Conservation (phyloP, 2,797 vertebrate genomes). For the Glossophaga mutica region DNA sequence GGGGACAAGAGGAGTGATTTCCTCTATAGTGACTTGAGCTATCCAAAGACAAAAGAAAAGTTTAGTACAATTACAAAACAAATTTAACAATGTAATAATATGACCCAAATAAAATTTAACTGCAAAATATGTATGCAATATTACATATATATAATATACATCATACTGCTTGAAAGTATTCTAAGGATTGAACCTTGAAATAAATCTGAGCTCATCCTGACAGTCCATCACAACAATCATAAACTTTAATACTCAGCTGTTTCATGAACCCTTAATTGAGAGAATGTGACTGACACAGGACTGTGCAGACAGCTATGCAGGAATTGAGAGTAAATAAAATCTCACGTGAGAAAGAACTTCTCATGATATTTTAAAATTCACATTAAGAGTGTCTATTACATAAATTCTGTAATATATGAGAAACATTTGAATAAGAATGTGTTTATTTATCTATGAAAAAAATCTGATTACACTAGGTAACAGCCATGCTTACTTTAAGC, state of each 20-base stretch:
- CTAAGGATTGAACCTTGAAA: slow-evolving; percentile 1
- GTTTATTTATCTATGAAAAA: slow-evolving; percentile 12
- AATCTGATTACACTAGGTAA: background rate
- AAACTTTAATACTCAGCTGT: background rate
- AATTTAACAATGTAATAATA: background rate
- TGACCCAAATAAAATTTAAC: slow-evolving; percentile 47
- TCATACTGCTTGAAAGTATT: slow-evolving; percentile 8
- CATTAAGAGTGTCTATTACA: background rate
- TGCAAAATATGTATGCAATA: background rate
- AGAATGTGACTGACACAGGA: background rate
- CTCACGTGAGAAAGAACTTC: background rate
- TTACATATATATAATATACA: background rate
- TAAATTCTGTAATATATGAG: background rate
- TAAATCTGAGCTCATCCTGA: slow-evolving; percentile 15
- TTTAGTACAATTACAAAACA: slow-evolving; percentile 31
- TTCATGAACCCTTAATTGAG: background rate
- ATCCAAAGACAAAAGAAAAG: slow-evolving; percentile 58
- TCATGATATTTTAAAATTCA: slow-evolving; percentile 26
- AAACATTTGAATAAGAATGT: background rate
- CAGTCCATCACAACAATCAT: background rate
- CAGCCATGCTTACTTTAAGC: background rate
- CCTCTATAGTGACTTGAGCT: slow-evolving; percentile 98
- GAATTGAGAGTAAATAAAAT: background rate
- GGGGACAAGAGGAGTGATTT: slow-evolving; percentile 96
- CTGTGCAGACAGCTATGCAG: background rate